phyloP scores from a whole-genome alignment of 2,888 invertebrate species.

The Punctoribates punctum region DNA sequence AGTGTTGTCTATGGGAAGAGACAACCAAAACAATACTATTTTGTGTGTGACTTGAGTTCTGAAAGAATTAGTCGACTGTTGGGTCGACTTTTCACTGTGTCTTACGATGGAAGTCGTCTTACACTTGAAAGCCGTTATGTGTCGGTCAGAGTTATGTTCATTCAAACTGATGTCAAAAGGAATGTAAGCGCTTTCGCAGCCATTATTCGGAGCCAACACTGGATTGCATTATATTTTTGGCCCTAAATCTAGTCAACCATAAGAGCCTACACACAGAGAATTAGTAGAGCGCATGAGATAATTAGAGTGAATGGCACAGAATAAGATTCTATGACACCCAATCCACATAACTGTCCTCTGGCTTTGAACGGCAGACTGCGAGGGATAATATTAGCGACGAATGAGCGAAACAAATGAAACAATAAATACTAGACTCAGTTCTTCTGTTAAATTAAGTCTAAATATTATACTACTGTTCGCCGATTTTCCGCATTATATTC shows the following conservation, averaged over 20 bases:
- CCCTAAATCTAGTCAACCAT: constrained; percentile 10
- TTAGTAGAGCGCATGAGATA: constrained; percentile 27
- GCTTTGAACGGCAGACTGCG: no score
- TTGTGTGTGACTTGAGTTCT: neutral
- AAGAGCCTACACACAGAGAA: neutral
- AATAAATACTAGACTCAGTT: neutral
- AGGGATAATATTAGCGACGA: neutral
- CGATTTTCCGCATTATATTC: neutral
- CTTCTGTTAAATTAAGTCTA: neutral
- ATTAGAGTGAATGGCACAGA: neutral
- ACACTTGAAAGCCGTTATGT: neutral
- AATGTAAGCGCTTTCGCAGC: neutral
- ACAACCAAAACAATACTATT: neutral
- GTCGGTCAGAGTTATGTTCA: neutral
- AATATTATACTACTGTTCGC: no score
- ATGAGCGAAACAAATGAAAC: neutral
- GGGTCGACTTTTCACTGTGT: neutral
- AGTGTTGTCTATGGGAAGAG: neutral
- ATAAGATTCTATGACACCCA: neutral
- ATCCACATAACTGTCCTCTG: no score
- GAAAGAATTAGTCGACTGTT: neutral
- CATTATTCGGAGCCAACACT: no score
- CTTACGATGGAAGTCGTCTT: neutral
- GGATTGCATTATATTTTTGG: neutral
- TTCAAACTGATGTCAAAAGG: neutral